phyloP scores from a whole-genome alignment of 1,140 invertebrate species.

The Aricia agestis region DNA sequence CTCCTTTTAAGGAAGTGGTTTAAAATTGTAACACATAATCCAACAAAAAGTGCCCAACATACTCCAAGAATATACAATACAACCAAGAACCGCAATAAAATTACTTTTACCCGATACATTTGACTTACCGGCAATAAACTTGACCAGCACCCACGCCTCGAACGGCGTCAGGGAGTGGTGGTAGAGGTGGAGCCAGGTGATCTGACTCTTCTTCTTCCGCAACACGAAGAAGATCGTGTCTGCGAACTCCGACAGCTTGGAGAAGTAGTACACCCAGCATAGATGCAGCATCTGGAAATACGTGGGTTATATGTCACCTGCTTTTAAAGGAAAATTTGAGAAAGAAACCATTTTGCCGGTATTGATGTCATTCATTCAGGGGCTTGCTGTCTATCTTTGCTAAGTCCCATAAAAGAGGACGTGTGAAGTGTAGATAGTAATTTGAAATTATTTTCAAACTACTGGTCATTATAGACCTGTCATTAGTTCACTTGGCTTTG shows the following conservation, averaged over 20 bases:
- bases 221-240: slow-evolving; percentile 96
- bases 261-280: slow-evolving; percentile 98
- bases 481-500: background rate
- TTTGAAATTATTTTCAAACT: background rate
- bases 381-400: no score
- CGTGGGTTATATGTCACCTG: background rate
- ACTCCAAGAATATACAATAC: no score
- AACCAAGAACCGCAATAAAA: no score
- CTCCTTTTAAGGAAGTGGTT: no score
- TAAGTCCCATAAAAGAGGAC: no score
- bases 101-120: background rate
- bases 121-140: slow-evolving; percentile 90
- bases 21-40: no score
- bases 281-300: slow-evolving; percentile 89
- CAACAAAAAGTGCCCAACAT: no score
- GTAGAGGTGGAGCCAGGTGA: slow-evolving; percentile 94
- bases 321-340: no score
- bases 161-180: slow-evolving; percentile 96
- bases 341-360: no score
- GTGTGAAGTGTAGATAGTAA: no score
- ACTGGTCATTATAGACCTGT: background rate
- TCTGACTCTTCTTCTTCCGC: slow-evolving; percentile 94
- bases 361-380: no score
- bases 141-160: slow-evolving; percentile 96
- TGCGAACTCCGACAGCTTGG: slow-evolving; percentile 96